phyloP scores from a whole-genome alignment of 64 coral and sea anemone species.

The Porites australiensis region DNA sequence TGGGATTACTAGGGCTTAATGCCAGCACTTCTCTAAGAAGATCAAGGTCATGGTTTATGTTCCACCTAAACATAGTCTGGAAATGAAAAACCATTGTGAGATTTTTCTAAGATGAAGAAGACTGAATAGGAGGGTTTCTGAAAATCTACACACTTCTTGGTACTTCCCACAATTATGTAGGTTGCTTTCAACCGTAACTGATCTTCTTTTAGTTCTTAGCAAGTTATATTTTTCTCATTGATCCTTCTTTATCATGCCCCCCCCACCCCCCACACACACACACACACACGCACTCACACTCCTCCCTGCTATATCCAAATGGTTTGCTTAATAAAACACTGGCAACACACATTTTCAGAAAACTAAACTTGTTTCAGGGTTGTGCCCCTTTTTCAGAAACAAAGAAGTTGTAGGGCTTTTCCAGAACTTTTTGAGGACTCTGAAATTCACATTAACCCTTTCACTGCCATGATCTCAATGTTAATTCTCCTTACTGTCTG shows the following conservation, averaged over 20 bases:
- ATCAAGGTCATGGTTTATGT: constrained; percentile 50
- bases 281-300: background rate
- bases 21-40: constrained; percentile 31
- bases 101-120: constrained; percentile 54
- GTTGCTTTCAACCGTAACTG: constrained; percentile 37
- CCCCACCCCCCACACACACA: background rate
- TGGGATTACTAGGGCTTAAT: constrained; percentile 22
- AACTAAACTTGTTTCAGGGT: too few relatives aligned
- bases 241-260: background rate
- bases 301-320: background rate
- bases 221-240: constrained; percentile 22
- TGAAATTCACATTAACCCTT: too few relatives aligned
- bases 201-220: constrained; percentile 37
- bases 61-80: constrained; percentile 42
- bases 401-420: too few relatives aligned
- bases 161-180: constrained; percentile 39
- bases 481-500: too few relatives aligned
- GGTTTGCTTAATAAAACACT: too few relatives aligned
- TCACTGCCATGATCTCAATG: too few relatives aligned
- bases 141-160: constrained; percentile 52
- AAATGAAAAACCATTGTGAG: constrained; percentile 64
- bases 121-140: constrained; percentile 54
- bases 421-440: too few relatives aligned
- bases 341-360: too few relatives aligned
- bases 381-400: too few relatives aligned